These are phyloP conservation scores for Nephrotoma appendiculata DNA, from an alignment of 2,888 invertebrate genomes.

Conservation along the genomic window DNA sequence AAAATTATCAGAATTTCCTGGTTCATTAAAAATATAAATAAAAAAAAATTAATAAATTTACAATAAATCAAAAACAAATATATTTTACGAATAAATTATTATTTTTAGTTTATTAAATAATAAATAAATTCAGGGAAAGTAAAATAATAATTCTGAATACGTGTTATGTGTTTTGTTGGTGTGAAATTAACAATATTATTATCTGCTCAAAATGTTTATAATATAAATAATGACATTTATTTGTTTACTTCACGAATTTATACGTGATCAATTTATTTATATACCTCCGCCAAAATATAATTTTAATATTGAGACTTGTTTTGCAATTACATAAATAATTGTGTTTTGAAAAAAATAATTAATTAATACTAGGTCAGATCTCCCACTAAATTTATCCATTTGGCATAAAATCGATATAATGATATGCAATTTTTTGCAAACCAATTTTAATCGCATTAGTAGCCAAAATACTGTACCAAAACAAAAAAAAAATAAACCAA, in stretches of 20 bases:
- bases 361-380: neutral
- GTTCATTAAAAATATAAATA: neutral
- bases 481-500: neutral
- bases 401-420: neutral
- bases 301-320: no score
- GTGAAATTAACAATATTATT: neutral
- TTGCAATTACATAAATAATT: no score
- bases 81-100: neutral
- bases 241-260: neutral
- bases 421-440: neutral
- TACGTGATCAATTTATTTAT: no score
- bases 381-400: neutral
- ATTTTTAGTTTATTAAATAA: neutral
- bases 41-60: neutral
- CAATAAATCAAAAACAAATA: neutral
- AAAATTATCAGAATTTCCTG: neutral
- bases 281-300: no score
- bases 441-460: neutral
- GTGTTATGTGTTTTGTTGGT: neutral
- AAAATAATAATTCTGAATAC: neutral
- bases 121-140: neutral
- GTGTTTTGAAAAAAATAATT: neutral
- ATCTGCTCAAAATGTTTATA: neutral
- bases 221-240: neutral
- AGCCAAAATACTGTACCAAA: neutral